Conservation (phyloP, 2,113 vertebrate species). For the Eonycteris spelaea region DNA sequence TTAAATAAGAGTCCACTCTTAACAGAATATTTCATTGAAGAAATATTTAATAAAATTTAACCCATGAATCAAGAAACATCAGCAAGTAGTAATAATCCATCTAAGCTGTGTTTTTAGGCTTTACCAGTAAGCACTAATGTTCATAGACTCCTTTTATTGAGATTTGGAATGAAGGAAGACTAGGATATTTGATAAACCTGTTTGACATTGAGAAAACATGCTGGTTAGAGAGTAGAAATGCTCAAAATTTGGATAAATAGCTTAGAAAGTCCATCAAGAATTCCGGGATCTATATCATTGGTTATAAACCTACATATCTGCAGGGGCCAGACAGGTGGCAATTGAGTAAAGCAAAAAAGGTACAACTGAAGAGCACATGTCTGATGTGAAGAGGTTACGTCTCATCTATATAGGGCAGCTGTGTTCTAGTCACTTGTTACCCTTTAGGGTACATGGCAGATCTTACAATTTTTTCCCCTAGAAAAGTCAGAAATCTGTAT, state of each 20-base stretch:
- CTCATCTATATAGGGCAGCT: neutral
- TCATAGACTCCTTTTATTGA: neutral
- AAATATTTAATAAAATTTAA: constrained; percentile 15
- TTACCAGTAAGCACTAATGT: neutral
- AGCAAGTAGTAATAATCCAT: neutral
- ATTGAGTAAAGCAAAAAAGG: neutral
- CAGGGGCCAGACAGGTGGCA: neutral
- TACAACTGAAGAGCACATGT: neutral
- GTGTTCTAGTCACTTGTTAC: neutral
- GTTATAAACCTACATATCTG: neutral
- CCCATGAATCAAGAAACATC: neutral
- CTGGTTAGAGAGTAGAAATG: neutral
- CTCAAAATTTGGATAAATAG: neutral
- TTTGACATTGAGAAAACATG: neutral
- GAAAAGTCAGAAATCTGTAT: neutral
- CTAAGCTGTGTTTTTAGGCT: neutral
- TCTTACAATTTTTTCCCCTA: neutral
- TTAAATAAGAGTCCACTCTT: neutral
- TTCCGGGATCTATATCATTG: neutral
- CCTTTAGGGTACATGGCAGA: neutral
- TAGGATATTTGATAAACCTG: neutral
- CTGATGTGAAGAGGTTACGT: neutral
- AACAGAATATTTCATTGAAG: neutral
- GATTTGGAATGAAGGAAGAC: neutral
- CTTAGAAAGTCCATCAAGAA: neutral